Evolutionary conservation across 1,140 invertebrate genomes (phyloP).

Genomic region (Heterodera carotae): DNA sequence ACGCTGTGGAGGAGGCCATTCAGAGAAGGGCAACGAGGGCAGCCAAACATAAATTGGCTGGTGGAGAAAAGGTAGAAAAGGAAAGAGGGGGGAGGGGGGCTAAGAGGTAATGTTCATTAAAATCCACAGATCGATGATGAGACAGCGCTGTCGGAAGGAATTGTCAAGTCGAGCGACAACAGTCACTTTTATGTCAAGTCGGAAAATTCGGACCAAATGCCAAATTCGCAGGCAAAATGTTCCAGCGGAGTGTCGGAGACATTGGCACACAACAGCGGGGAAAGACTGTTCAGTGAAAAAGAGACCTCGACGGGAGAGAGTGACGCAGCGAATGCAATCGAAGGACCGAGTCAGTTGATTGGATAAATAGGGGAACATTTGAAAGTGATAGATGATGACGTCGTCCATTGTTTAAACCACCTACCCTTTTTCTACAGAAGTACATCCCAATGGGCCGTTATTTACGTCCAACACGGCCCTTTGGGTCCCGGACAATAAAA

Average conservation of each 20-base stretch:
- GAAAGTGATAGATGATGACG: too few species aligned
- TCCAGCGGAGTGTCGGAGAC: neutral
- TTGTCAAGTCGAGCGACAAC: neutral
- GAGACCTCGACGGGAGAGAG: neutral
- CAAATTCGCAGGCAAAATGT: neutral
- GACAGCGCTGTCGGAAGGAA: neutral
- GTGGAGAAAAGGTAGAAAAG: conserved; percentile 1
- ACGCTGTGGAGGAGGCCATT: conserved; percentile 15
- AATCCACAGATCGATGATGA: neutral
- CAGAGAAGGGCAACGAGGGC: conserved; percentile 15
- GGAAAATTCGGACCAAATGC: neutral
- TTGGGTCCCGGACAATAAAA: conserved; percentile 56
- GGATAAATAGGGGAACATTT: too few species aligned
- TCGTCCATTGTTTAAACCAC: too few species aligned
- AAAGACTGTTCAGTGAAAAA: neutral
- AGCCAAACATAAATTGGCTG: conserved; percentile 14
- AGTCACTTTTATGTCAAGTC: neutral
- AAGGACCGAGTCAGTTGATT: too few species aligned
- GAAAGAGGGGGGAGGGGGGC: too few species aligned
- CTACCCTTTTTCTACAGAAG: neutral
- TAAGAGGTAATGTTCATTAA: neutral
- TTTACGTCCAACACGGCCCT: conserved; percentile 13
- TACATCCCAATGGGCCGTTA: neutral
- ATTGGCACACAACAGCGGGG: neutral
- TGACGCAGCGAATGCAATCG: neutral